phyloP scores from a whole-genome alignment of 2,797 vertebrate genomes.

The Leucoraja ocellata region DNA sequence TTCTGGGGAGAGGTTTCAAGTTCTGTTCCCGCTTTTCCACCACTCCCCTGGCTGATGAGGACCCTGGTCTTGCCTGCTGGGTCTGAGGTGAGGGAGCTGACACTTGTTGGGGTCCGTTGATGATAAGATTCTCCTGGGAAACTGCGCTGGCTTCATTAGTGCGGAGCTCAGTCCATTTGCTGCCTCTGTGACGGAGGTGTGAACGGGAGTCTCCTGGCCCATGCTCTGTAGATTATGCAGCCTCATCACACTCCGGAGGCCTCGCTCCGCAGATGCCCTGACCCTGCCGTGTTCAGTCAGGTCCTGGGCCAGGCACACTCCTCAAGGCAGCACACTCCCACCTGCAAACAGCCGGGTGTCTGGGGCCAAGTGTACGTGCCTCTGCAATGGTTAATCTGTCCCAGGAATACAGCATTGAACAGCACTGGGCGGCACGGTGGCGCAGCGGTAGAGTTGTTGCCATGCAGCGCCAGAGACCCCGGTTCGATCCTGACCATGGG shows the following conservation, averaged over 20 bases:
- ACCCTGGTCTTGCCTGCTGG: background rate
- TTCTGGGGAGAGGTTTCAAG: background rate
- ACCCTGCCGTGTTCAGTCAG: background rate
- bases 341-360: background rate
- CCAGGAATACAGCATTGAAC: background rate
- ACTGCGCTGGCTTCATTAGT: background rate
- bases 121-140: background rate
- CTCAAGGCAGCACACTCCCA: slow-evolving; percentile 7
- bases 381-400: background rate
- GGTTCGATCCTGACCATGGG: no score
- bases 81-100: background rate
- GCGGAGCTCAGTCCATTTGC: background rate
- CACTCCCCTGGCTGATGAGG: no score
- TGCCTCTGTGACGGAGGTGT: background rate
- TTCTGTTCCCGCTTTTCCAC: background rate
- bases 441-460: no score
- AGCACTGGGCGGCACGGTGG: no score
- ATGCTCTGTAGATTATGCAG: background rate
- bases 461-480: no score
- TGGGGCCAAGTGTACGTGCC: background rate
- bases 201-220: background rate
- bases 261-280: no score
- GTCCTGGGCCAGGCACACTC: slow-evolving; percentile 13
- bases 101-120: no score
- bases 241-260: background rate